Conservation (phyloP, 2,888 invertebrate species). For the Tryphoninae sp. region DNA sequence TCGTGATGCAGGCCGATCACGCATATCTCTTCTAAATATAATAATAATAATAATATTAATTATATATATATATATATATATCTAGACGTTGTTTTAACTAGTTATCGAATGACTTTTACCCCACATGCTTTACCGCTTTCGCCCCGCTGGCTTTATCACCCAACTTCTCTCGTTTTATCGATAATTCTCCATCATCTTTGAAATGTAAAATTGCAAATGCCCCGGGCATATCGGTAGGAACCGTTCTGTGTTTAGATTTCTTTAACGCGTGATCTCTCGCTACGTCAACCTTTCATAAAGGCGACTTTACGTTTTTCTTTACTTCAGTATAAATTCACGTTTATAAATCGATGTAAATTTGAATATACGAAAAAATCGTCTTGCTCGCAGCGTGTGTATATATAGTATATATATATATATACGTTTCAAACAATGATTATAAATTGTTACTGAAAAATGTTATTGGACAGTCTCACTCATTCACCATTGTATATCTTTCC, state of each 20-base stretch:
- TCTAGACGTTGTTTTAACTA: constrained; percentile 58
- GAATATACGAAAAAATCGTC: constrained; percentile 32
- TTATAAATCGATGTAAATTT: constrained; percentile 52
- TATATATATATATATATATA: constrained; percentile 45
- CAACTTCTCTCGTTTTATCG: constrained; percentile 39
- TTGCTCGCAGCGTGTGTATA: constrained; percentile 21
- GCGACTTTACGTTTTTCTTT: constrained; percentile 21
- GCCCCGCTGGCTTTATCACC: constrained; percentile 2
- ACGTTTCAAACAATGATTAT: constrained; percentile 34
- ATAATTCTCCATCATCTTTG: constrained; percentile 36
- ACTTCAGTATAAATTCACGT: constrained; percentile 51
- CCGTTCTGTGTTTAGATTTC: constrained; percentile 44
- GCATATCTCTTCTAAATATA: constrained; percentile 38
- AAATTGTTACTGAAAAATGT: constrained; percentile 30
- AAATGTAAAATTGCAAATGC: constrained; percentile 63
- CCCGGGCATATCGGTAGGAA: constrained; percentile 62
- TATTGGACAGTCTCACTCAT: constrained; percentile 56
- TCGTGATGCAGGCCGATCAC: constrained; percentile 15
- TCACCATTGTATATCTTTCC: constrained; percentile 45
- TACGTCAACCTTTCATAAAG: background rate
- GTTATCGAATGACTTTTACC: constrained; percentile 63
- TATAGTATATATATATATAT: constrained; percentile 30
- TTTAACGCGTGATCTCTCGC: constrained; percentile 20
- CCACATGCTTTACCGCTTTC: constrained; percentile 36
- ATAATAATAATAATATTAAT: constrained; percentile 29